Conservation (phyloP, 2,113 vertebrate genomes). For the Synodontis membranacea region DNA sequence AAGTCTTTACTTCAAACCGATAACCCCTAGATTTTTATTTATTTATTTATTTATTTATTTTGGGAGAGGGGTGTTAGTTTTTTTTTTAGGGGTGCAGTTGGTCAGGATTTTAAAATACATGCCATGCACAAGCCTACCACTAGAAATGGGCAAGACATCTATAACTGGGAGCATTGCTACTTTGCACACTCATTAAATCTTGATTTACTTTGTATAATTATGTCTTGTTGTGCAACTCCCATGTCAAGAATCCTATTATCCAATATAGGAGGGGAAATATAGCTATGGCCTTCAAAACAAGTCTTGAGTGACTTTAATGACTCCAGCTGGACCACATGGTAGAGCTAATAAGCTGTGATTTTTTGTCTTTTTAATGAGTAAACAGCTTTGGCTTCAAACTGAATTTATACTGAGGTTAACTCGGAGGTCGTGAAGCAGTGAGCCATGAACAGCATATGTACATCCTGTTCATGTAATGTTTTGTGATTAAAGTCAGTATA, state of each 20-base stretch:
- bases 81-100: too few species aligned
- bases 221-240: not conserved
- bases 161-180: not conserved
- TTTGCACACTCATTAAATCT: constrained; percentile 9
- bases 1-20: not conserved
- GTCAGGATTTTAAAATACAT: not conserved
- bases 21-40: not conserved
- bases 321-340: constrained; percentile 14
- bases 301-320: constrained; percentile 6
- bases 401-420: not conserved
- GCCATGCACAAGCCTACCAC: not conserved
- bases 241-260: constrained; percentile 23
- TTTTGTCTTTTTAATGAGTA: not conserved
- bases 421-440: not conserved
- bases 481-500: not conserved
- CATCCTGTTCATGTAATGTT: not conserved
- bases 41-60: too few species aligned
- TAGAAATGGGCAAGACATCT: not conserved
- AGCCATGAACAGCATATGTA: not conserved
- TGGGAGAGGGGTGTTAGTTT: too few species aligned
- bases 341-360: constrained; percentile 11
- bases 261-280: not conserved
- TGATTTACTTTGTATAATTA: not conserved
- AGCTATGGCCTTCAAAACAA: constrained; percentile 13
- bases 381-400: constrained; percentile 3